Base-by-base conservation (phyloP, 2,888 invertebrate genomes). In the Netelia fuscicornis region DNA sequence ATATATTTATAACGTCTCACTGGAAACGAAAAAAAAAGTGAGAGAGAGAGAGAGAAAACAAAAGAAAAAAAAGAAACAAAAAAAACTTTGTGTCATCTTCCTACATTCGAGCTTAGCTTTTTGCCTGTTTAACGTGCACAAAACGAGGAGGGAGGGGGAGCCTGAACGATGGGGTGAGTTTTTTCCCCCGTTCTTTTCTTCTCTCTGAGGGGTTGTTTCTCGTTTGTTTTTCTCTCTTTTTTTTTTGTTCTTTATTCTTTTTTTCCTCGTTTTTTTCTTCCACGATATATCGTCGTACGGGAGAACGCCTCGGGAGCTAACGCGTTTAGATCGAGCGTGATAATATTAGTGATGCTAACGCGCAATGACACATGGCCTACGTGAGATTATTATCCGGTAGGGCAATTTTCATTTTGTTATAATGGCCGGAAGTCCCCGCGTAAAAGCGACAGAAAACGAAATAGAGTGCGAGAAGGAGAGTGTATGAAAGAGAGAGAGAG, bases 81-180 rank as follows among this genome's bases (percentile, higher is more conserved):
- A 70, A 65, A 76, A 77, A 75, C 77, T 83, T 68, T 76, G 83
- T 86, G 84, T 85, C 82, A 85, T 84, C 85, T 85, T 84, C 83
- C 74, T 82, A 71, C 58, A 86, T 85, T 88, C 86, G 85, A 86
- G 86, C 86, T 87, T 86, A 83, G 87, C 85, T 87, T 37, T 37
- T 88, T 86, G 80, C 83, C 65, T 83, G 81, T 79, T 17, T 76
- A 85, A 77, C 68, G 44, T 85, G 75, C 81, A 85, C 85, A 75
- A 81, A 58, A 78, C n/a, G 64, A 48, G 82, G 64, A 75, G 68
- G 64, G 25, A 64, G 42, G 42, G 74, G 60, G 20, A 60, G 37
- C 37, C 37, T 37, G 37, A 6, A 37, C 23, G 13, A 60, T 20
- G 17, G 37, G 68, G 9, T 37, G 23, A 25, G 44, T 65, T 9